Evolutionary conservation across 2,888 invertebrate species (phyloP), one percentile per base, ranked within the genome.

Genomic region (Notodromas monacha): DNA sequence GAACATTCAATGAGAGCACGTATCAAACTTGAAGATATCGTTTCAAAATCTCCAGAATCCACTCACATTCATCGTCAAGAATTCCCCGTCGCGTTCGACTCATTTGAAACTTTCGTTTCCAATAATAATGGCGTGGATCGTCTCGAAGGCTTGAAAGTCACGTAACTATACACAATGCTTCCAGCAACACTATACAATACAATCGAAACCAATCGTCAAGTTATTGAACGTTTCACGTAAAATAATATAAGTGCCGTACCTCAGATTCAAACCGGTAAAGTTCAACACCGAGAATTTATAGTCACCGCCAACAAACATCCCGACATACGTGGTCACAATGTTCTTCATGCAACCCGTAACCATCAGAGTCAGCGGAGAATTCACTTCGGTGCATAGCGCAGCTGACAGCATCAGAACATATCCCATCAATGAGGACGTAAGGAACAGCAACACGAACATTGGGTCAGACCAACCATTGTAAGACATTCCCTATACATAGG

Each of bases 291-390:
- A 69, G 50, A 86, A 96, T 35, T 86, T 63, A 51, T 96, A 96
- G 50, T 96, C 96, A n/a, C 89, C 92, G 28, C 89, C 92, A 33
- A 92, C 72, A 27, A 86, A 63, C 89, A 96, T 96, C 15, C 34
- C 92, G 37, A 84, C 56, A 52, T 96, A 96, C 2, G 96, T 96
- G 3, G 96, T 76, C 40, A 81, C 63, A 40, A 96, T 73, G 53
- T 96, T 96, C 56, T 96, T 96, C 32, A 96, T 57, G 44, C 92
- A 89, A 4, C 96, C 96, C 38, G 96, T 77, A 35, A 96, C 86
- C 4, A 89, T 86, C 1, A 96, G 96, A 1, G 96, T 96, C 29
- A 96, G 56, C n/a, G 96, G 89, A 33, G 89, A 89, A 51, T 96
- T 96, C 49, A 74, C 65, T 42, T 73, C 66, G 1, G 92, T 96